Conservation (phyloP, 2,113 vertebrate species). For the Chionis minor region DNA sequence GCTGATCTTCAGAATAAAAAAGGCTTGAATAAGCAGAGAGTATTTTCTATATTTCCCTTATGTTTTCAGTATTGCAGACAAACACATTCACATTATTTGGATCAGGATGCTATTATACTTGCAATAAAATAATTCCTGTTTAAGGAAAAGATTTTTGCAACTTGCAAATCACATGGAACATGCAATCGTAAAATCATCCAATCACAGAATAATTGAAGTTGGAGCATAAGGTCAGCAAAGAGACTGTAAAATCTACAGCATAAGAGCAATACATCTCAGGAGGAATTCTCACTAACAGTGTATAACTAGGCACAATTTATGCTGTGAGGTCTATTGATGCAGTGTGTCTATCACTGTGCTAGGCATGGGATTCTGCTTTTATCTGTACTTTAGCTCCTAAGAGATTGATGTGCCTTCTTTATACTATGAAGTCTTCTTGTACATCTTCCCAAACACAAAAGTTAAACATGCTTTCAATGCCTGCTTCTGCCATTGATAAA, state of each 20-base stretch:
- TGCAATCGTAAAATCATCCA: not conserved
- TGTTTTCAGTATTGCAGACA: not conserved
- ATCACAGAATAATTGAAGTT: not conserved
- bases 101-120: not conserved
- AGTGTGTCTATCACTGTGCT: not conserved
- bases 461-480: not conserved
- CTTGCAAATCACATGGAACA: not conserved
- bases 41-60: not conserved
- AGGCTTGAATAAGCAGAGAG: not conserved
- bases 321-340: not conserved
- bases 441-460: not conserved
- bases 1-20: not conserved
- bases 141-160: not conserved
- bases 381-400: not conserved
- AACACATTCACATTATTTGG: not conserved
- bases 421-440: not conserved
- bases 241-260: not conserved
- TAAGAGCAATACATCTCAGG: not conserved
- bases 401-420: not conserved
- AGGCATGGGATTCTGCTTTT: not conserved
- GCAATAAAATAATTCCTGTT: not conserved
- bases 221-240: not conserved
- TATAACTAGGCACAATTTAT: not conserved
- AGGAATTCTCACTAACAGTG: not conserved
- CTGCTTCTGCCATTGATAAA: not conserved